Base-by-base conservation (phyloP, 2,113 vertebrate species). In the Poecilia latipinna region DNA sequence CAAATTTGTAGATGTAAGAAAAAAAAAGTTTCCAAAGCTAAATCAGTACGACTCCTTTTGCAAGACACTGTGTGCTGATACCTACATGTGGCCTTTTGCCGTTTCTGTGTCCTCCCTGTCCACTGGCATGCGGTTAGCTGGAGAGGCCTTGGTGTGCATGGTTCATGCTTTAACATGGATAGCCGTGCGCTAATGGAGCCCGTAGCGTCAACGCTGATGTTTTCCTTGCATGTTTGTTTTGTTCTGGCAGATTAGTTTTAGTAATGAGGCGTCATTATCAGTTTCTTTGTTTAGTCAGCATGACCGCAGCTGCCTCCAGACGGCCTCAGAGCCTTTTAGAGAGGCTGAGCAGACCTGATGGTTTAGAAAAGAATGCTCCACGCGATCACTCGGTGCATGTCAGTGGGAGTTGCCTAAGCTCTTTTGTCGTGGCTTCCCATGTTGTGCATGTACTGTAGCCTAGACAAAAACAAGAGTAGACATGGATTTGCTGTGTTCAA, bases 161-260 rank as follows among this genome's bases (percentile, higher is more conserved):
- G 74, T 82, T 79, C 68, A 82, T 80, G 72, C 65, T 77, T 78
- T 62, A 48, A 24, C 60, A 28, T 71, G 31, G 70, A 32, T 48
- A 29, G 28, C 22, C 29, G 35, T 31, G n/a, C 70, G 24, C 31
- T 68, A 26, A 17, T 19, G 68, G 72, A 71, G 61, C 57, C 67
- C 3, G 12, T 28, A 4, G 37, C 68, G 75, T 74, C 68, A 77
- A 79, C 35, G 65, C 75, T 74, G 75, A 67, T 51, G 73, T 8
- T 71, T 70, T 75, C 71, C 35, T 76, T 92, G 90, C 92, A 92
- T 92, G 92, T 82, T 82, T 81, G 15, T 48, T 48, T 88, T 65
- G 10, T 89, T 81, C 79, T 61, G 75, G 82, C 70, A 13, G 61
- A 61, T 74, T 70, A 15, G 69, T 77, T 82, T 84, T 77, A 79